A percentile compares a stretch with the other conserved stretches of the same genome.
phyloP scores from a whole-genome alignment of 1,140 invertebrate genomes.

The Cryptotermes secundus region DNA sequence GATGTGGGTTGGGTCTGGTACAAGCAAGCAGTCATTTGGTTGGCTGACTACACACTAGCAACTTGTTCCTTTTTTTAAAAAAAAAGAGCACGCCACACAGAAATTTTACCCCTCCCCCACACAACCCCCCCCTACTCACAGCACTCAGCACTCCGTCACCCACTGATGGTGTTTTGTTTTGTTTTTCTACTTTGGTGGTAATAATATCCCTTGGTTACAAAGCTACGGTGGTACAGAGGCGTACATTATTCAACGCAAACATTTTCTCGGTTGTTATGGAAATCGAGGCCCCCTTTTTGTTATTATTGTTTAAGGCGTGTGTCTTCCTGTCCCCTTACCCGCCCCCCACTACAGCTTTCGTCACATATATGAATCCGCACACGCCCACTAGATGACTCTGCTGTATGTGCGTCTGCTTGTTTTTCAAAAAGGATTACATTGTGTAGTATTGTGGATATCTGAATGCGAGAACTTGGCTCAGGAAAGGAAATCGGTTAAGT shows the following conservation, averaged over 20 bases:
- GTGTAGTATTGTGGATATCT: no score
- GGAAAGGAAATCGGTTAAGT: no score
- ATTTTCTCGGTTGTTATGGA: slow-evolving; percentile 2
- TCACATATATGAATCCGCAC: neutral
- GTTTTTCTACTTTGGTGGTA: neutral
- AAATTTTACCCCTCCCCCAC: neutral
- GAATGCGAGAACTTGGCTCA: no score
- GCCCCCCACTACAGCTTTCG: neutral
- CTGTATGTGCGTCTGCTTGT: neutral
- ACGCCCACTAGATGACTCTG: neutral
- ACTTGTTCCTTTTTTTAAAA: neutral
- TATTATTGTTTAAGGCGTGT: neutral
- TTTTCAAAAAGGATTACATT: neutral
- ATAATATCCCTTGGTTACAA: slow-evolving; percentile 3
- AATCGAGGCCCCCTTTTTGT: neutral
- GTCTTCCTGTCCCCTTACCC: neutral
- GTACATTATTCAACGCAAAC: slow-evolving; percentile 3
- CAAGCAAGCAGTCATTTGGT: slow-evolving; percentile 2
- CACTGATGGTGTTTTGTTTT: neutral
- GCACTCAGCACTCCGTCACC: neutral
- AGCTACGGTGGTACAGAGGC: neutral
- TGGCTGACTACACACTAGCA: slow-evolving; percentile 1
- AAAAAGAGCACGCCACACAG: slow-evolving; percentile 4
- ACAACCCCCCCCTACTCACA: neutral
- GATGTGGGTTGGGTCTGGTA: slow-evolving; percentile 6